Conservation (phyloP, 2,888 invertebrate species). For the Microplitis deprimator region DNA sequence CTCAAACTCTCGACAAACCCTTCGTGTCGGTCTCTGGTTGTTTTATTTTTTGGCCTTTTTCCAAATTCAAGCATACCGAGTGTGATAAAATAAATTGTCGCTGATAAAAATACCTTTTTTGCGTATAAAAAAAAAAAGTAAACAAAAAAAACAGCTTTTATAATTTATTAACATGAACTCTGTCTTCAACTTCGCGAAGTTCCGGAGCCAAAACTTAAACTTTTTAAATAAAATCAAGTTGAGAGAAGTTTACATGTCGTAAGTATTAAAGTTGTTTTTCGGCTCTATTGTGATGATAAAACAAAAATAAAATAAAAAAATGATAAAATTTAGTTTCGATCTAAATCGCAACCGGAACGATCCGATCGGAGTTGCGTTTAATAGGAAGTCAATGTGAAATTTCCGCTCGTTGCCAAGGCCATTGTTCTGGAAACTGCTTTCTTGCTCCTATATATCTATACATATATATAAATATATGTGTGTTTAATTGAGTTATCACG, state of each 20-base stretch:
- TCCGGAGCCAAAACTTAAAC: too few relatives aligned
- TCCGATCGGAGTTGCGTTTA: constrained; percentile 1
- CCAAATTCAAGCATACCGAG: background rate
- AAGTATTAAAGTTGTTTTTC: background rate
- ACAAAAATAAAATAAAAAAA: background rate
- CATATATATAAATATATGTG: background rate
- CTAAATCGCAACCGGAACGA: constrained; percentile 14
- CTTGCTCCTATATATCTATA: background rate
- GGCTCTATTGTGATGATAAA: background rate
- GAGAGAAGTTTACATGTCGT: too few relatives aligned
- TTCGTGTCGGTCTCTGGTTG: background rate
- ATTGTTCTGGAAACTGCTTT: constrained; percentile 16
- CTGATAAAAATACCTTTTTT: background rate
- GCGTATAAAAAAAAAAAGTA: background rate
- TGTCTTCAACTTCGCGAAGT: too few relatives aligned
- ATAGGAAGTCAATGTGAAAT: constrained; percentile 15
- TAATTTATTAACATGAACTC: too few relatives aligned
- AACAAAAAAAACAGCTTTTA: too few relatives aligned
- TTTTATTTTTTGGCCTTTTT: background rate
- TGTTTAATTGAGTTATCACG: background rate
- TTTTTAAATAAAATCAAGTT: too few relatives aligned
- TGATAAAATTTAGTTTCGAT: constrained; percentile 2
- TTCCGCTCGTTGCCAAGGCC: background rate
- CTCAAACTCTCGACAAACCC: constrained; percentile 5
- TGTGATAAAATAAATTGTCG: background rate